phyloP scores from a whole-genome alignment of 2,888 invertebrate species.

The Neuroscelio doddi region DNA sequence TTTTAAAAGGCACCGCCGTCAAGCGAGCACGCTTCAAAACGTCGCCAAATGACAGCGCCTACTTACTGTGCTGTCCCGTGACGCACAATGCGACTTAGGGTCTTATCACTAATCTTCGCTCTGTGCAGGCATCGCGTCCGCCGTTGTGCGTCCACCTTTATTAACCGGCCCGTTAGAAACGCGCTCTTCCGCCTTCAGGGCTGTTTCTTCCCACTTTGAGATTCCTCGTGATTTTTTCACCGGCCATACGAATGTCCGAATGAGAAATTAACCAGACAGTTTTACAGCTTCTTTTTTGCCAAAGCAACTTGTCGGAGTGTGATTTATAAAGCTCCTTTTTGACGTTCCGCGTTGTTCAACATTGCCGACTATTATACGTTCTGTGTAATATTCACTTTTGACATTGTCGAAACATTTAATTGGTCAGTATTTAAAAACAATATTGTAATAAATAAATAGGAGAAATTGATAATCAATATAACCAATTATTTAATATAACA shows the following conservation, averaged over 20 bases:
- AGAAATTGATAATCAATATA: too few species aligned
- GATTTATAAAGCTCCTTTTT: slow-evolving; percentile 7
- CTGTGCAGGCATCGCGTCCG: slow-evolving; percentile 37
- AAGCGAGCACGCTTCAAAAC: slow-evolving; percentile 49
- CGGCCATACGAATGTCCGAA: slow-evolving; percentile 36
- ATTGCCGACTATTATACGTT: too few species aligned
- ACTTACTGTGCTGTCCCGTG: slow-evolving; percentile 59
- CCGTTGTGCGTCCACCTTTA: slow-evolving; percentile 54
- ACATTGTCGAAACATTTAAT: too few species aligned
- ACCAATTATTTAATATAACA: too few species aligned
- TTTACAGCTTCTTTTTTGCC: neutral
- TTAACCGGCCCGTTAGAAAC: slow-evolving; percentile 57
- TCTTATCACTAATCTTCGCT: slow-evolving; percentile 63
- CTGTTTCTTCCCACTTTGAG: slow-evolving; percentile 32
- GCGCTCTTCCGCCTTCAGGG: slow-evolving; percentile 53
- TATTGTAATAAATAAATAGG: too few species aligned
- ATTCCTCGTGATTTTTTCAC: slow-evolving; percentile 36
- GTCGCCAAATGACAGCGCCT: slow-evolving; percentile 57
- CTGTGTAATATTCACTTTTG: too few species aligned
- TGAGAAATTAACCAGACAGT: slow-evolving; percentile 39
- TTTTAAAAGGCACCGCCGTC: slow-evolving; percentile 62
- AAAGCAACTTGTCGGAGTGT: slow-evolving; percentile 2
- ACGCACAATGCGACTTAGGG: slow-evolving; percentile 56
- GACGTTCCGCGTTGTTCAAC: neutral
- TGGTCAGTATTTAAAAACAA: too few species aligned